Percentiles rank a stretch among this genome's conserved stretches.
Evolutionary conservation across 2,797 vertebrate genomes (phyloP).

Genomic region (Mormyrops boulengeri): DNA sequence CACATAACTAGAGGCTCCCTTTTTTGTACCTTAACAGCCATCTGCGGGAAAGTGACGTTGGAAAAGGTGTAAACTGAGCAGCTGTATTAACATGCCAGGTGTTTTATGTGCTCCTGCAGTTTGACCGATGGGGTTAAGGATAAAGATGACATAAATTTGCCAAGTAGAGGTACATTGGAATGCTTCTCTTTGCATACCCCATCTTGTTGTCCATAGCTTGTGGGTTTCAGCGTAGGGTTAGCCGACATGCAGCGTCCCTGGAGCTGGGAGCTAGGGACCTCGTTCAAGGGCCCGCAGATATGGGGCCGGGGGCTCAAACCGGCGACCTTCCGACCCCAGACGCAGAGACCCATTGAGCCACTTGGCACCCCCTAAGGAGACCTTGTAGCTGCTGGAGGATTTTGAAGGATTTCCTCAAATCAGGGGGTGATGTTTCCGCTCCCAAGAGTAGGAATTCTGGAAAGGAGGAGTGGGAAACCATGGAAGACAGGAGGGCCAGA

Average conservation of each 20-base stretch:
- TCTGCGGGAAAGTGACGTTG: background rate
- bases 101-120: background rate
- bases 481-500: background rate
- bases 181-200: background rate
- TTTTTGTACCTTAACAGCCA: background rate
- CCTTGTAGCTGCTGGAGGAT: background rate
- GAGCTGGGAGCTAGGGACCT: background rate
- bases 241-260: background rate
- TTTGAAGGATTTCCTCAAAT: background rate
- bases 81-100: background rate
- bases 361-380: background rate
- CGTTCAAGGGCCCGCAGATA: background rate
- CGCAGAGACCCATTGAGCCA: background rate
- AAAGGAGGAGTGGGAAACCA: background rate
- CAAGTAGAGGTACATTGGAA: background rate
- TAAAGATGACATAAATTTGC: background rate
- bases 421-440: background rate
- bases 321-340: background rate
- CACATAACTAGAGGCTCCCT: background rate
- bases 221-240: background rate
- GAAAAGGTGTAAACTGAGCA: background rate
- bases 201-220: background rate
- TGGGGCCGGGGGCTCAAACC: background rate
- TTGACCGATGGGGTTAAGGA: background rate
- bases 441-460: background rate